Evolutionary conservation across 2,113 vertebrate species (phyloP), one percentile per base, ranked within the genome.

Genomic region (Sylvilagus bachmani): DNA sequence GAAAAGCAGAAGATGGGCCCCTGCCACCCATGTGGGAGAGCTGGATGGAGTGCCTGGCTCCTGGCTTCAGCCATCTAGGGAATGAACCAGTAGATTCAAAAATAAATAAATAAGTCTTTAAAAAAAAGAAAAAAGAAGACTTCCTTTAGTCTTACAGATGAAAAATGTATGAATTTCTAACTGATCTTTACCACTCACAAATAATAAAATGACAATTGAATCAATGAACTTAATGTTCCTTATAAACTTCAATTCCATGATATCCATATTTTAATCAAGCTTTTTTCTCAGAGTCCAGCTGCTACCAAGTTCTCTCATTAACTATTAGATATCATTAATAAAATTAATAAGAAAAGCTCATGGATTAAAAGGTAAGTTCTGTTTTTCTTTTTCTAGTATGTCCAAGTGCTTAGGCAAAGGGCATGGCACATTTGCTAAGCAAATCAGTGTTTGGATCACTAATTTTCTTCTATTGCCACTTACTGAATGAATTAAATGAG

Each of bases 401-500:
- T 84, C 11, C 67, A 44, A 93, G 44, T 29, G 53, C 7, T 53
- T 64, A 61, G 49, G 49, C 31, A 62, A 29, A 31, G 53, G 24
- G 25, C 33, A 12, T 24, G 25, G 55, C 21, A 53, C 53, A 53
- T 31, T 10, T 33, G 70, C 21, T 66, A 70, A 31, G 29, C 62
- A 58, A 82, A 74, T 64, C 21, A 51, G 11, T 21, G 4, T 8
- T 29, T 58, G 10, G 29, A 58, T 69, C 1, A 6, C 55, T 64
- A 67, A 44, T 16, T n/a, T 83, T n/a, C 44, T 81, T 83, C 29
- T 25, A 38, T 70, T 92, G 75, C 55, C n/a, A 86, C 55, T 70
- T 81, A 80, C 94, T 75, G 38, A 31, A 71, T 74, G 9, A 88
- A 74, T 51, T 73, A 93, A 90, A 87, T n/a, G 44, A 84, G 7